These are phyloP conservation scores for Onychomys leucogaster DNA, from an alignment of 2,797 vertebrate genomes.

Conservation along the genomic window DNA sequence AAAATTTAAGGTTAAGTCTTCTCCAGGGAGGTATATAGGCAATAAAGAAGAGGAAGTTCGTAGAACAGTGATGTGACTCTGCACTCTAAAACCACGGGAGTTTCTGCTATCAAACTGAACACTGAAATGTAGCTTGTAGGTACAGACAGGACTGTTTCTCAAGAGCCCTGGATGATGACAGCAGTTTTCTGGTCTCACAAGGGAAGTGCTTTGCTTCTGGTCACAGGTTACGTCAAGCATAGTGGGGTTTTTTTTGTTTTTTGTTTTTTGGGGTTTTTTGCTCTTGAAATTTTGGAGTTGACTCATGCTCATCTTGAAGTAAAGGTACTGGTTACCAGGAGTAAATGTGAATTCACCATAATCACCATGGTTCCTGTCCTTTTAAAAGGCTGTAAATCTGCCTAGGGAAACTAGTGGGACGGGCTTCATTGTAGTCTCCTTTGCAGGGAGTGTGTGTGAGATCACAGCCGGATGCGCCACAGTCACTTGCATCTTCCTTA, in stretches of 20 bases:
- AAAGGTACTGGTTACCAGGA: not conserved
- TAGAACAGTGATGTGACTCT: not conserved
- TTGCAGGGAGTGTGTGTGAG: not conserved
- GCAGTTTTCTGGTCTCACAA: not conserved
- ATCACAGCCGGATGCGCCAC: not conserved
- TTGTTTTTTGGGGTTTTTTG: not conserved
- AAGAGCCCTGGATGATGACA: not conserved
- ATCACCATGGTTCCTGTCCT: not conserved
- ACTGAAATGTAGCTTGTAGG: not conserved
- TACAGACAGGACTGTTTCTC: not conserved
- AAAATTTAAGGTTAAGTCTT: constrained; percentile 8
- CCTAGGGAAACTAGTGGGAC: not conserved
- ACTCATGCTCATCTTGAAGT: not conserved
- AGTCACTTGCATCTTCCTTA: not conserved
- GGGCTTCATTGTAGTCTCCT: not conserved
- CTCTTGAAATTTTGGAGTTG: constrained; percentile 14
- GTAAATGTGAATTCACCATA: not conserved
- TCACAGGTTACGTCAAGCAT: not conserved
- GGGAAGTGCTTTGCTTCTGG: not conserved
- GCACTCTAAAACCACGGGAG: not conserved
- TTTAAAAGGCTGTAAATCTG: not conserved
- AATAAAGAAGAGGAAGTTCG: not conserved
- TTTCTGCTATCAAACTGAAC: not conserved
- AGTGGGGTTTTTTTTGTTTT: not conserved
- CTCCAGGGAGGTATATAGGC: not conserved